A percentile compares a stretch with the other conserved stretches of the same genome.
Conservation (phyloP, 2,797 vertebrate genomes). For the Lagodon rhomboides region DNA sequence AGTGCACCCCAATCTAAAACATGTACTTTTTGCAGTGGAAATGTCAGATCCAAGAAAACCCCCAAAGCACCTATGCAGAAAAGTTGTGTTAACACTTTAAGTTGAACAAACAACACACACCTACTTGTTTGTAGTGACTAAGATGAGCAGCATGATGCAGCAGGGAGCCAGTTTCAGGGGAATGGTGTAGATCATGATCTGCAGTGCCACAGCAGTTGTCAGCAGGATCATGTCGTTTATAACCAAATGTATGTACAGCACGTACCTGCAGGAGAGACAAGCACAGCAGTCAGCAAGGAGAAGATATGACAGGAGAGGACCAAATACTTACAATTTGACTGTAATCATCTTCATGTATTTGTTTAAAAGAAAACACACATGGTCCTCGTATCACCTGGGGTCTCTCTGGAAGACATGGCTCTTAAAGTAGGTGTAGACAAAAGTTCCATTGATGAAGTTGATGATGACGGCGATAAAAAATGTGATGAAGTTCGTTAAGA, state of each 20-base stretch:
- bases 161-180: constrained; percentile 41
- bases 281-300: neutral
- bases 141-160: constrained; percentile 50
- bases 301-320: neutral
- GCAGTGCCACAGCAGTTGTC: constrained; percentile 44
- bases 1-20: neutral
- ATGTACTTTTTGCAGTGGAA: neutral
- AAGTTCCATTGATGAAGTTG: constrained; percentile 66
- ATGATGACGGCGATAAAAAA: constrained; percentile 54
- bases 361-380: neutral
- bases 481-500: constrained; percentile 65
- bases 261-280: constrained; percentile 58
- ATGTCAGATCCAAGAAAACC: neutral
- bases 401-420: constrained; percentile 56
- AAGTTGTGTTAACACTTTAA: neutral
- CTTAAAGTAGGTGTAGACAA: constrained; percentile 70
- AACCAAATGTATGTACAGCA: constrained; percentile 78
- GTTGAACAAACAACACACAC: constrained; percentile 1
- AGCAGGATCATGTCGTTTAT: constrained; percentile 78
- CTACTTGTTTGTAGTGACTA: constrained; percentile 13
- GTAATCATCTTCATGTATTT: neutral
- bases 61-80: too few relatives aligned
- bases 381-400: constrained; percentile 41
- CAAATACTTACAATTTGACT: neutral
- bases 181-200: constrained; percentile 45